These are phyloP conservation scores for Villa cingulata DNA, from an alignment of 2,888 invertebrate genomes.

Conservation along the genomic window DNA sequence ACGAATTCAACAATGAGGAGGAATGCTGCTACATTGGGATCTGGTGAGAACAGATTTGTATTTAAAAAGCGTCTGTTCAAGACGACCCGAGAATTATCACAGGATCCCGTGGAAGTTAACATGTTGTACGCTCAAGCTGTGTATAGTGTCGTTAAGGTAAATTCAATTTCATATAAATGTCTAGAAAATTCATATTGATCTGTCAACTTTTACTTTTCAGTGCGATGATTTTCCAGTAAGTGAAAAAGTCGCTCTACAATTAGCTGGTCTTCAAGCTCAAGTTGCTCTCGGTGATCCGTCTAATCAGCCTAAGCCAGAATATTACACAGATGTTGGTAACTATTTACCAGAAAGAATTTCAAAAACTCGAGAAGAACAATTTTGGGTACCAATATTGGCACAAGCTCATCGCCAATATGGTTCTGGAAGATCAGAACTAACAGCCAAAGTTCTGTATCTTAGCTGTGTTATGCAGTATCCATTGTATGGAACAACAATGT, in stretches of 20 bases:
- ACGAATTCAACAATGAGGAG: slow-evolving; percentile 41
- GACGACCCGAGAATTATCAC: slow-evolving; percentile 76
- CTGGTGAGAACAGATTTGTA: slow-evolving; percentile 81
- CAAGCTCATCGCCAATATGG: slow-evolving; percentile 86
- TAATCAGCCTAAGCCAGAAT: slow-evolving; percentile 58
- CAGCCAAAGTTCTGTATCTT: slow-evolving; percentile 84
- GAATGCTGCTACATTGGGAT: slow-evolving; percentile 55
- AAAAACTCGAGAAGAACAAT: slow-evolving; percentile 61
- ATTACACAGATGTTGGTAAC: slow-evolving; percentile 81
- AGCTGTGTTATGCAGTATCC: slow-evolving; percentile 96
- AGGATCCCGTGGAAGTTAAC: slow-evolving; percentile 90
- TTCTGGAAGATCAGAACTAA: slow-evolving; percentile 77
- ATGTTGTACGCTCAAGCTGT: slow-evolving; percentile 91
- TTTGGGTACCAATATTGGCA: slow-evolving; percentile 76
- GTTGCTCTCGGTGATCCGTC: slow-evolving; percentile 80
- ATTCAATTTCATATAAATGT: too few relatives aligned
- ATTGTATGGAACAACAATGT: slow-evolving; percentile 74
- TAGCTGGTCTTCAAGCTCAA: slow-evolving; percentile 89
- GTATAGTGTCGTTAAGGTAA: slow-evolving; percentile 84
- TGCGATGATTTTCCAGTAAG: slow-evolving; percentile 90
- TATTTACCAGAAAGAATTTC: slow-evolving; percentile 78
- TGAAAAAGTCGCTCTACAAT: slow-evolving; percentile 83
- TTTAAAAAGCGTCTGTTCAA: slow-evolving; percentile 84
- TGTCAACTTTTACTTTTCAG: slow-evolving; percentile 34
- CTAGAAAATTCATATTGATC: neutral